A percentile compares a stretch with the other conserved stretches of the same genome.
Conservation (phyloP, 1,140 invertebrate species). For the Cydia strobilella region DNA sequence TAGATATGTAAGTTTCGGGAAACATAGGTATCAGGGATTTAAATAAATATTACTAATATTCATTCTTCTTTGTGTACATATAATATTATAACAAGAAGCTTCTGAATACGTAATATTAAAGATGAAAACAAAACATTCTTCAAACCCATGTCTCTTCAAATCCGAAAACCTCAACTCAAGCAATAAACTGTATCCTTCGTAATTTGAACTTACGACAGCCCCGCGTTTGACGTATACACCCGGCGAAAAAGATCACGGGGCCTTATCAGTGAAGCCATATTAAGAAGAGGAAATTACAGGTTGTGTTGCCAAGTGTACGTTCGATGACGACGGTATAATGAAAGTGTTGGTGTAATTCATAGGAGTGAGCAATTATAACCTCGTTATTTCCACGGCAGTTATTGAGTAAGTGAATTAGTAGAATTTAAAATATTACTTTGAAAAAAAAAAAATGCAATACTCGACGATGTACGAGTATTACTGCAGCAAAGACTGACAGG, state of each 20-base stretch:
- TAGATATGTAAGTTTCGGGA: no score
- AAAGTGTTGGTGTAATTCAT: conserved; percentile 22
- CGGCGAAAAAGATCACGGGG: conserved; percentile 8
- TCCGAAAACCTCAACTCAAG: conserved; percentile 15
- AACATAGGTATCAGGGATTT: no score
- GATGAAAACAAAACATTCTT: background rate
- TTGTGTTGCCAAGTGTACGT: conserved; percentile 14
- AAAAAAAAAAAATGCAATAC: no score
- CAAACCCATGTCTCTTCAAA: background rate
- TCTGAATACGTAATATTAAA: background rate
- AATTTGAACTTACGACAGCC: conserved; percentile 12
- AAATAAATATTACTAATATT: no score
- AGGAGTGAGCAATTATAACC: background rate
- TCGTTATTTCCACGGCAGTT: no score
- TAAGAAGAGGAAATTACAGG: conserved; percentile 19
- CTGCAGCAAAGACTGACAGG: no score
- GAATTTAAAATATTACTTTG: no score
- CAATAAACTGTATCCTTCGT: conserved; percentile 18
- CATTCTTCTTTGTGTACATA: background rate
- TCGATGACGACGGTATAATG: conserved; percentile 29
- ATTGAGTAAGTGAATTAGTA: no score
- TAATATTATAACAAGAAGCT: background rate
- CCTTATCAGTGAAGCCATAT: conserved; percentile 20
- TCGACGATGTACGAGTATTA: no score
- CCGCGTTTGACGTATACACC: conserved; percentile 2